Evolutionary conservation across 2,797 vertebrate genomes (phyloP).

Genomic region (Trachops cirrhosus): DNA sequence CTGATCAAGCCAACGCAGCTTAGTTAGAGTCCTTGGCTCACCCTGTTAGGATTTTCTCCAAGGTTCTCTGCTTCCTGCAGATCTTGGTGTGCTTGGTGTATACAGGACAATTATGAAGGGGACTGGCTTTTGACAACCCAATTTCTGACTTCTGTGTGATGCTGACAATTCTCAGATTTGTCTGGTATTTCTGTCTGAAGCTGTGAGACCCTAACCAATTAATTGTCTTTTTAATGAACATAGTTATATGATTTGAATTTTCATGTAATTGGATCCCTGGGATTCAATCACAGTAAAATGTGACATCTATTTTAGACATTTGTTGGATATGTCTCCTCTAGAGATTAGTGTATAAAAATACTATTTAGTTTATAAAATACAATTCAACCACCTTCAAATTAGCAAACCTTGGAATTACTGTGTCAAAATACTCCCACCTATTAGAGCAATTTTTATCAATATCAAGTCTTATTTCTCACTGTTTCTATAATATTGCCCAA

Average conservation of each 20-base stretch:
- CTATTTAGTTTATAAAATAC: not conserved
- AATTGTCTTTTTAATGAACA: slow-evolving; percentile 28
- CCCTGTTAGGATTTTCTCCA: not conserved
- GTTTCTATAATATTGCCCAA: slow-evolving; percentile 52
- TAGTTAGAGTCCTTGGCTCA: not conserved
- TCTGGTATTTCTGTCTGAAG: slow-evolving; percentile 5
- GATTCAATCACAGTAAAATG: not conserved
- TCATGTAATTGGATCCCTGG: slow-evolving; percentile 18
- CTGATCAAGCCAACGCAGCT: not conserved
- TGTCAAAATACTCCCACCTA: slow-evolving; percentile 44
- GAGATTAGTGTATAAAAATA: slow-evolving; percentile 52
- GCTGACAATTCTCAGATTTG: slow-evolving; percentile 45
- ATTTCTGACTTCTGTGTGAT: slow-evolving; percentile 13
- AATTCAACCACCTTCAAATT: slow-evolving; percentile 28
- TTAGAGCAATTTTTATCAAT: slow-evolving; percentile 35
- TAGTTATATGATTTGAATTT: slow-evolving; percentile 49
- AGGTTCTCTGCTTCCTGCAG: not conserved
- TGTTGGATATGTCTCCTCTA: slow-evolving; percentile 11
- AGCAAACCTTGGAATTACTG: slow-evolving; percentile 44
- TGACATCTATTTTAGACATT: slow-evolving; percentile 47
- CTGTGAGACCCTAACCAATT: slow-evolving; percentile 29
- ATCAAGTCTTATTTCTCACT: slow-evolving; percentile 45
- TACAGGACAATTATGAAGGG: not conserved
- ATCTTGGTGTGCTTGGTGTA: not conserved
- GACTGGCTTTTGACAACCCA: slow-evolving; percentile 25